phyloP scores from a whole-genome alignment of 2,888 invertebrate genomes.

The Tridacna gigas region DNA sequence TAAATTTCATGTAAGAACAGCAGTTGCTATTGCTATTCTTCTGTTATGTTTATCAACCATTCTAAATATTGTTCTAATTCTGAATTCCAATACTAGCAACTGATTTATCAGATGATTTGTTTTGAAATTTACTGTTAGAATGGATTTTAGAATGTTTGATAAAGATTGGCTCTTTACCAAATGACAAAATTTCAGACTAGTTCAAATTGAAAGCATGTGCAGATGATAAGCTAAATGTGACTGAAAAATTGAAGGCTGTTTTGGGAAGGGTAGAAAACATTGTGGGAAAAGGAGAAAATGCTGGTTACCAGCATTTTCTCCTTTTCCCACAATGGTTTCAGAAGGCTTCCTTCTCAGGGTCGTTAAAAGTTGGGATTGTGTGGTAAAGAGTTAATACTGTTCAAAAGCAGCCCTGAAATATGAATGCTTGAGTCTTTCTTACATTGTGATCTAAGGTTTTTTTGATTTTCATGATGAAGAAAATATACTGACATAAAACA shows the following conservation, averaged over 20 bases:
- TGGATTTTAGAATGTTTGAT: no score
- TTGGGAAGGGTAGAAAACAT: neutral
- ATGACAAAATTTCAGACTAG: neutral
- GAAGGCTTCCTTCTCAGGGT: neutral
- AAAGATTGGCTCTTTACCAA: neutral
- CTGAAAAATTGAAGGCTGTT: neutral
- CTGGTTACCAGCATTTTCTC: neutral
- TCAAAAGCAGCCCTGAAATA: no score
- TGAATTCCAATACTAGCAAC: no score
- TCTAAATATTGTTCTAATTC: no score
- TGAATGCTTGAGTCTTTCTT: no score
- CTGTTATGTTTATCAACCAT: neutral
- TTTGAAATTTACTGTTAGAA: no score
- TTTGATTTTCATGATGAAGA: no score
- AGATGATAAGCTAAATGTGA: neutral
- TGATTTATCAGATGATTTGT: no score
- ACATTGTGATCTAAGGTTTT: no score
- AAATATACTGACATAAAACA: no score
- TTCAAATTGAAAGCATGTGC: neutral
- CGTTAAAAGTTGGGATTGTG: neutral
- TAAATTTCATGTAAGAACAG: no score
- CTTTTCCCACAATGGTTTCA: constrained; percentile 1
- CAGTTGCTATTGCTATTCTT: no score
- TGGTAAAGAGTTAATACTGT: neutral
- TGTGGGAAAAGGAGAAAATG: neutral